Percentiles rank a stretch among this genome's conserved stretches.
phyloP scores from a whole-genome alignment of 1,140 invertebrate genomes.

The Cydia amplana region DNA sequence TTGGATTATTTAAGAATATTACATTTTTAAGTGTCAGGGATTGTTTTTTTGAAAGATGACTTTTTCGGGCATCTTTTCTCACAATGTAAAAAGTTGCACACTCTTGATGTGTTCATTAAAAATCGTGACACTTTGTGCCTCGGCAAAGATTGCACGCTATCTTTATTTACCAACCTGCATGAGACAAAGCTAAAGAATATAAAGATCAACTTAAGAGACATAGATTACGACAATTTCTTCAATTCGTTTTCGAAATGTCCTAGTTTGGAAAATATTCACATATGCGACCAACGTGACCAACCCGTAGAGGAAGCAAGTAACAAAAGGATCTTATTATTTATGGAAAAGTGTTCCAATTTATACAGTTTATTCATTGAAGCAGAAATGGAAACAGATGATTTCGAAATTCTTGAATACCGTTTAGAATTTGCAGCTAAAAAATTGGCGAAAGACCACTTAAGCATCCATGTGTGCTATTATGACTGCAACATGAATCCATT shows the following conservation, averaged over 20 bases:
- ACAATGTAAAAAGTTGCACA: constrained; percentile 37
- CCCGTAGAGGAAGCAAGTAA: neutral
- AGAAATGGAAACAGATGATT: constrained; percentile 34
- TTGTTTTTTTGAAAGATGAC: constrained; percentile 35
- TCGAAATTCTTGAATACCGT: constrained; percentile 36
- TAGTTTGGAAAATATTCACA: constrained; percentile 42
- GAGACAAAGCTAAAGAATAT: constrained; percentile 41
- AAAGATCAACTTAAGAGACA: constrained; percentile 37
- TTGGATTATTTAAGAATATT: constrained; percentile 34
- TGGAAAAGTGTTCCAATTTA: constrained; percentile 37
- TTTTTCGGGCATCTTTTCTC: constrained; percentile 40
- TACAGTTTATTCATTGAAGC: constrained; percentile 45
- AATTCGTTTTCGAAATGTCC: constrained; percentile 35
- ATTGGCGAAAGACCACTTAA: constrained; percentile 34
- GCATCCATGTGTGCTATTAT: constrained; percentile 39
- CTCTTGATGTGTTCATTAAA: constrained; percentile 39
- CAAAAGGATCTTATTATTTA: constrained; percentile 36
- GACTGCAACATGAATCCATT: constrained; percentile 39
- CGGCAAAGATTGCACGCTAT: constrained; percentile 32
- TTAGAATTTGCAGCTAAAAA: constrained; percentile 35
- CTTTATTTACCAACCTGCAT: constrained; percentile 36
- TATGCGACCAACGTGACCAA: constrained; percentile 37
- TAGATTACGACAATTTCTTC: constrained; percentile 40
- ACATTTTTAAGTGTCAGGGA: constrained; percentile 40
- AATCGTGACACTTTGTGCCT: constrained; percentile 28